Conservation (phyloP, 2,888 invertebrate genomes). For the Drosophila subquinaria region DNA sequence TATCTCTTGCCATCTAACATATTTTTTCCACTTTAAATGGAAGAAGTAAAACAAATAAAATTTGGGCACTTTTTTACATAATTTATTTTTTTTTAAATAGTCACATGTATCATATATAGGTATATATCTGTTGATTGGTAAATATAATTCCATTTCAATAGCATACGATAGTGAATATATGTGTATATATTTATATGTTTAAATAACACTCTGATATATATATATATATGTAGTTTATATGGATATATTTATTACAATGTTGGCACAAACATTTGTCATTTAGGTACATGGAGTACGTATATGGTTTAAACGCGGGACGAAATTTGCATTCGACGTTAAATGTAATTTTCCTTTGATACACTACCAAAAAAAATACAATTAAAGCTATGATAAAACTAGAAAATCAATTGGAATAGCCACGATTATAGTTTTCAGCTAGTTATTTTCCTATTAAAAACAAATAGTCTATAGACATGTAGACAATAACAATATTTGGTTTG, state of each 20-base stretch:
- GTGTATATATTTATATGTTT: background rate
- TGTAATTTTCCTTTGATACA: background rate
- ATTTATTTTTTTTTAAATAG: too few species aligned
- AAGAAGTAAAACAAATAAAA: too few species aligned
- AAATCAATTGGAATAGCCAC: constrained; percentile 3
- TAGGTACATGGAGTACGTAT: constrained; percentile 49
- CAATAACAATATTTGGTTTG: constrained; percentile 23
- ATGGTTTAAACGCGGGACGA: constrained; percentile 14
- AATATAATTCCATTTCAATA: too few species aligned
- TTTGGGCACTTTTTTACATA: too few species aligned
- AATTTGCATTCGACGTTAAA: background rate
- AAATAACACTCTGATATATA: constrained; percentile 30
- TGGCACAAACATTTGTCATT: constrained; percentile 37
- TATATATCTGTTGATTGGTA: too few species aligned
- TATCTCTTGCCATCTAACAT: background rate
- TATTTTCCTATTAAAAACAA: background rate
- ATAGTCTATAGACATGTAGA: constrained; percentile 15
- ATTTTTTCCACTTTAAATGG: too few species aligned
- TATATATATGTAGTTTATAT: constrained; percentile 10
- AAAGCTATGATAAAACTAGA: constrained; percentile 10
- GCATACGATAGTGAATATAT: too few species aligned
- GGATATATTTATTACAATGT: constrained; percentile 21
- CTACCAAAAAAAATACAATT: constrained; percentile 17
- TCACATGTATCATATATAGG: too few species aligned
- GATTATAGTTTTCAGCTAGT: constrained; percentile 8